Base-by-base conservation (phyloP, 64 coral and sea anemone genomes). In the Porites australiensis region DNA sequence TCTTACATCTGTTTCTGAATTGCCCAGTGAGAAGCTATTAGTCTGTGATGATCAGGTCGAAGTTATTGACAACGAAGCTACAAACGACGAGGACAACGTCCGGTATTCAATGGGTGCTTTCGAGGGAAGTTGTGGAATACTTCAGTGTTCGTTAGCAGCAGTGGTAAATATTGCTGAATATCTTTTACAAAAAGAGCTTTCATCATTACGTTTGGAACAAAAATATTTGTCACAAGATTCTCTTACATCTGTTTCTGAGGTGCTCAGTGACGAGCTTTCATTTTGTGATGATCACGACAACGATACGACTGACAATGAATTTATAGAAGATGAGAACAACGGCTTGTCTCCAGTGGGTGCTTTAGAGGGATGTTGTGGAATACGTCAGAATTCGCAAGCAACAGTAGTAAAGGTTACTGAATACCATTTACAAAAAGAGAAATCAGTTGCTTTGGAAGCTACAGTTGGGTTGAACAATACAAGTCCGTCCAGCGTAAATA, bases 91-190 rank as follows among this genome's bases (percentile, higher is more conserved):
- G 2, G 4, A 77, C 19, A 49, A 53, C 8, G 74, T 52, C 9
- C 49, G 16, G 13, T 15, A 77, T 77, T 77, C 49, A 3, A 22
- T 47, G 74, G 48, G 22, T 8, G 74, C 74, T 77, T 52, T 77
- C 18, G 74, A 77, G 13, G 7, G n/a, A 48, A 1, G 4, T 0
- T 43, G 4, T 12, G 3, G 9, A 16, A 0, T 13, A 80, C n/a
- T n/a, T 27, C 53, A 80, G 19, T 19, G 22, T 3, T 22, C 20
- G n/a, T 19, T 80, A 44, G 77, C 77, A 54, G 55, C n/a, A 15
- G 77, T 80, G 12, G 77, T 80, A 15, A 80, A 80, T 22, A 80
- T 80, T 22, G 57, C 77, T 5, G 77, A 80, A 20, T 1, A 44
- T 80, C 10, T 80, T 60, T 6, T 80, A 1, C 55, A 44, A 27